phyloP scores from a whole-genome alignment of 2,797 vertebrate species.

The Discoglossus pictus region DNA sequence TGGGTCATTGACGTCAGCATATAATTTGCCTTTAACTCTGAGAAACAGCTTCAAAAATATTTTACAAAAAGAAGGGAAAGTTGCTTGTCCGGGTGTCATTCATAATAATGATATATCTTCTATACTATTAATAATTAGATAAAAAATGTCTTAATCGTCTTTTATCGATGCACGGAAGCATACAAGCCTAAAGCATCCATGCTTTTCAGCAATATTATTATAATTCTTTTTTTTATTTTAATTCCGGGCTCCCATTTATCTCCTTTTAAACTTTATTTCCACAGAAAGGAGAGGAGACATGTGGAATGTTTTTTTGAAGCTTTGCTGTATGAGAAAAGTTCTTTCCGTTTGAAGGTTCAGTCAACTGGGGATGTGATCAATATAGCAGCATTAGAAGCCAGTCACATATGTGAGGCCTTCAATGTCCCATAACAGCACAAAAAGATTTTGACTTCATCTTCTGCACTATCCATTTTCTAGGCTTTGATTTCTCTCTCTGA shows the following conservation, averaged over 20 bases:
- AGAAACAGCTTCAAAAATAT: slow-evolving; percentile 68
- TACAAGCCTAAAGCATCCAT: slow-evolving; percentile 63
- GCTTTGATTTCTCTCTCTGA: slow-evolving; percentile 90
- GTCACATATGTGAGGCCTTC: slow-evolving; percentile 73
- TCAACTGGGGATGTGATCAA: slow-evolving; percentile 66
- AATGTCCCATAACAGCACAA: slow-evolving; percentile 70
- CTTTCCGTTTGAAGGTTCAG: slow-evolving; percentile 55
- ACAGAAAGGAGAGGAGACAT: slow-evolving; percentile 69
- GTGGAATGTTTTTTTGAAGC: slow-evolving; percentile 74
- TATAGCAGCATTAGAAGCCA: slow-evolving; percentile 88
- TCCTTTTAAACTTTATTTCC: slow-evolving; percentile 61
- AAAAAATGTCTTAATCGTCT: slow-evolving; percentile 71
- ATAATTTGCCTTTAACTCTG: slow-evolving; percentile 62
- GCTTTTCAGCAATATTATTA: slow-evolving; percentile 69
- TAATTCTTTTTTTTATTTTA: slow-evolving; percentile 29
- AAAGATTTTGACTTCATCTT: slow-evolving; percentile 77
- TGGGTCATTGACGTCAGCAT: slow-evolving; percentile 61
- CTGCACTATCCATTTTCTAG: slow-evolving; percentile 82
- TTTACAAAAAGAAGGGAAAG: slow-evolving; percentile 68
- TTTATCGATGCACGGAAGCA: slow-evolving; percentile 73
- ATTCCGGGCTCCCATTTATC: slow-evolving; percentile 62
- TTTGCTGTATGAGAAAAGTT: slow-evolving; percentile 55
- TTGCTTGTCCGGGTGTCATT: slow-evolving; percentile 68
- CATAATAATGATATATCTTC: slow-evolving; percentile 72
- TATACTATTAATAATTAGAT: slow-evolving; percentile 75